These are phyloP conservation scores for Metellina segmentata DNA, from an alignment of 2,888 invertebrate genomes.

Conservation along the genomic window DNA sequence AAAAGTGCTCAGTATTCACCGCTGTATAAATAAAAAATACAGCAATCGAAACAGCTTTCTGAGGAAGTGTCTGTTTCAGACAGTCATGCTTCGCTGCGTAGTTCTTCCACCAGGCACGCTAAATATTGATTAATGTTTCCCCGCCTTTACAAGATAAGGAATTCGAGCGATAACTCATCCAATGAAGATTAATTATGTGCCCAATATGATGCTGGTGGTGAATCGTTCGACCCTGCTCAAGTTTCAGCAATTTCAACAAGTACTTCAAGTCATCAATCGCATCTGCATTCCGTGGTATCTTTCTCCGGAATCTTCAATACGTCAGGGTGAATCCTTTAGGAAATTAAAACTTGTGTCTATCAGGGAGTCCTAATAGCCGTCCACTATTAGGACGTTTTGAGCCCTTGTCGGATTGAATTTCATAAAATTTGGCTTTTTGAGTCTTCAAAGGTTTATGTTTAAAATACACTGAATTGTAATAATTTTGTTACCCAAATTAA, in stretches of 20 bases:
- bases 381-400: too few species aligned
- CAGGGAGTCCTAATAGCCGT: too few species aligned
- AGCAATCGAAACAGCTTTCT: not conserved
- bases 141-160: constrained; percentile 39
- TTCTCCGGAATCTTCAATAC: not conserved
- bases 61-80: not conserved
- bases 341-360: not conserved
- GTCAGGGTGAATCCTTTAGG: not conserved
- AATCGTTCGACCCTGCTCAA: constrained; percentile 27
- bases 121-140: constrained; percentile 44
- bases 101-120: not conserved
- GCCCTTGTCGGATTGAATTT: too few species aligned
- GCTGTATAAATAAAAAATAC: not conserved
- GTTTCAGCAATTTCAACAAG: constrained; percentile 36
- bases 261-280: constrained; percentile 13
- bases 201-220: constrained; percentile 32
- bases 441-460: too few species aligned
- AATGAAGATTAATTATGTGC: constrained; percentile 63
- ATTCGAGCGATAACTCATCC: constrained; percentile 16
- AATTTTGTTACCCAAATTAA: too few species aligned
- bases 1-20: not conserved
- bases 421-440: too few species aligned
- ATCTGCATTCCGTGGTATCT: not conserved
- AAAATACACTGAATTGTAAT: too few species aligned
- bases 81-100: too few species aligned